Evolutionary conservation across 1,140 invertebrate species (phyloP).

Genomic region (Panagrolaimus sp.): DNA sequence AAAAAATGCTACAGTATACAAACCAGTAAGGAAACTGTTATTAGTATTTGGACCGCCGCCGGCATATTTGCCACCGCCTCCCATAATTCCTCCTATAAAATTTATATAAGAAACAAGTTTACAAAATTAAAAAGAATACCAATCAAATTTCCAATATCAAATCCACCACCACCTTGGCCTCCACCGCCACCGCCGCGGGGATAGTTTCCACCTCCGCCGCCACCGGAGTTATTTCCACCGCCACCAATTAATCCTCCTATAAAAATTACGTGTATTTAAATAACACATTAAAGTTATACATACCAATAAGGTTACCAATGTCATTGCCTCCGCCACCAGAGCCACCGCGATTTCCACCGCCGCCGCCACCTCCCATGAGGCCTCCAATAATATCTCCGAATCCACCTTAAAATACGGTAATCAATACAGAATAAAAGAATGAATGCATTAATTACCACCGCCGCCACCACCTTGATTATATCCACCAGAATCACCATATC

Average conservation of each 20-base stretch:
- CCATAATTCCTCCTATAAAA: conserved; percentile 40
- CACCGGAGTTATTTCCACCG: conserved; percentile 18
- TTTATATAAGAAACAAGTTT: too few relatives aligned
- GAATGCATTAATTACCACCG: conserved; percentile 30
- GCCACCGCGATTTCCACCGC: conserved; percentile 6
- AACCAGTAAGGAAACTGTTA: conserved; percentile 42
- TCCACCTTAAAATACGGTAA: neutral
- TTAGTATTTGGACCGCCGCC: conserved; percentile 49
- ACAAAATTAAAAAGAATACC: too few relatives aligned
- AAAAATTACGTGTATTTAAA: too few relatives aligned
- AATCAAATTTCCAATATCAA: conserved; percentile 29
- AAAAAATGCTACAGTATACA: too few relatives aligned
- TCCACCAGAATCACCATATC: conserved; percentile 18
- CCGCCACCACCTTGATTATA: conserved; percentile 22
- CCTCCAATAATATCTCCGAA: conserved; percentile 25
- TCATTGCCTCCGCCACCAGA: conserved; percentile 24
- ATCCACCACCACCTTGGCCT: conserved; percentile 38
- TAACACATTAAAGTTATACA: too few relatives aligned
- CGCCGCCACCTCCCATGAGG: conserved; percentile 29
- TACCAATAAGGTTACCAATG: conserved; percentile 30
- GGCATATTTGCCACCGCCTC: conserved; percentile 39
- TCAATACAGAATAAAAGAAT: too few relatives aligned
- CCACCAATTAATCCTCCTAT: conserved; percentile 24
- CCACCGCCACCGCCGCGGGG: conserved; percentile 33
- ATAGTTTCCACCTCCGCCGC: conserved; percentile 21